Evolutionary conservation across 2,888 invertebrate species (phyloP), one percentile per base, ranked within the genome.

Genomic region (Zhengitettix transpicula): DNA sequence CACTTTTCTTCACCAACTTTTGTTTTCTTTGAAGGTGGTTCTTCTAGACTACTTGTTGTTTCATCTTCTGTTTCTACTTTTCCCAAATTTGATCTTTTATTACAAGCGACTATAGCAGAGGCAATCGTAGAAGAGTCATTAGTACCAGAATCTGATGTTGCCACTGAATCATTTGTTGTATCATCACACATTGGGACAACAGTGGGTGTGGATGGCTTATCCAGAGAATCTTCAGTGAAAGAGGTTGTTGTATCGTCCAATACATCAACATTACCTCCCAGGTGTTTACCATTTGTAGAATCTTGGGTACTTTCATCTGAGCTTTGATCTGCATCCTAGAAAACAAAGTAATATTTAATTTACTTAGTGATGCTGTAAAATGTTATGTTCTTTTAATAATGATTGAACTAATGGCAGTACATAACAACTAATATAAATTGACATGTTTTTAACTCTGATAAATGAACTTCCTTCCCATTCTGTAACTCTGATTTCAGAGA

Each of bases 301-400:
- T 87, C 89, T 65, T 85, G 81, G 73, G 88, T 88, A 70, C 89
- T 89, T 72, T 89, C 89, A 71, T 89, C 89, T 56, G 83, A 83
- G 62, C 69, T 68, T 63, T 64, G 68, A 70, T 56, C 73, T 67
- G 71, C 70, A 65, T 68, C 74, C 73, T 64, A 71, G 64, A 55
- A 57, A 10, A 56, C 5, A 56, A 56, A 40, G 12, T 54, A 16
- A 12, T 14, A 54, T 17, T 12, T 47, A 15, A 47, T 5, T 12
- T 47, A n/a, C 5, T 5, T 28, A 28, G 2, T 28, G 7, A 28
- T 28, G 28, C 2, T 28, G 2, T 28, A 5, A 28, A 28, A 28
- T n/a, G n/a, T 28, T 28, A 28, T 28, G 28, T 7, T 5, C 28
- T 28, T 28, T 28, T 28, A 28, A 5, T 28, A 28, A 7, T 28